Evolutionary conservation across 2,888 invertebrate genomes (phyloP).

Genomic region (Biston betularia): DNA sequence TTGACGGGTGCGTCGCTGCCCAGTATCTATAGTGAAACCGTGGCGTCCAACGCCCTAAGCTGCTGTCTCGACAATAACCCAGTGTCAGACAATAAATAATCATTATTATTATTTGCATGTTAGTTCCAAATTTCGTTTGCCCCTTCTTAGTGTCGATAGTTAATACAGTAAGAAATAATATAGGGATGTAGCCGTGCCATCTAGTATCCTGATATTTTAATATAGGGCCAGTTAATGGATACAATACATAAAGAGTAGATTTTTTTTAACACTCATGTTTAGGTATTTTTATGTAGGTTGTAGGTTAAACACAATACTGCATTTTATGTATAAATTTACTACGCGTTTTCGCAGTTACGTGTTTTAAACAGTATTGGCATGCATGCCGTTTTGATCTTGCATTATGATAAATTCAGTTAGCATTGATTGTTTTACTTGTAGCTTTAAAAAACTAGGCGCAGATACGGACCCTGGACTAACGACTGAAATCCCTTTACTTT

Average conservation of each 20-base stretch:
- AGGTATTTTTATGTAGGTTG: constrained; percentile 26
- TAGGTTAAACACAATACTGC: constrained; percentile 1
- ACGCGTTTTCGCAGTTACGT: neutral
- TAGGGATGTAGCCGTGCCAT: constrained; percentile 28
- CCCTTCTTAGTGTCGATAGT: constrained; percentile 47
- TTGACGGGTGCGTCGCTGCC: constrained; percentile 18
- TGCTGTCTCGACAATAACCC: constrained; percentile 87
- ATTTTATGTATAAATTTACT: neutral
- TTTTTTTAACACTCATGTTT: constrained; percentile 6
- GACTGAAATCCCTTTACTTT: too few relatives aligned
- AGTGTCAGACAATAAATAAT: constrained; percentile 87
- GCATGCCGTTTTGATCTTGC: neutral
- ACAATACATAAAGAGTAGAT: neutral
- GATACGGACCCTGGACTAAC: too few relatives aligned
- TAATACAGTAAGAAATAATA: constrained; percentile 22
- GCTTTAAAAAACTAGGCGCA: too few relatives aligned
- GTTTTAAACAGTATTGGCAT: neutral
- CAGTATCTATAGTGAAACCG: constrained; percentile 68
- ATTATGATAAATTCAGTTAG: neutral
- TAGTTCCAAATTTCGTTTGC: constrained; percentile 66
- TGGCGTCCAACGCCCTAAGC: constrained; percentile 68
- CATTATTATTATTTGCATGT: constrained; percentile 78
- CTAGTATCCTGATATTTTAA: constrained; percentile 20
- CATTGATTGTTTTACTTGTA: neutral
- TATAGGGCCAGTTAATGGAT: constrained; percentile 21